Conservation (phyloP, 2,797 vertebrate species). For the Austrolebias charrua region DNA sequence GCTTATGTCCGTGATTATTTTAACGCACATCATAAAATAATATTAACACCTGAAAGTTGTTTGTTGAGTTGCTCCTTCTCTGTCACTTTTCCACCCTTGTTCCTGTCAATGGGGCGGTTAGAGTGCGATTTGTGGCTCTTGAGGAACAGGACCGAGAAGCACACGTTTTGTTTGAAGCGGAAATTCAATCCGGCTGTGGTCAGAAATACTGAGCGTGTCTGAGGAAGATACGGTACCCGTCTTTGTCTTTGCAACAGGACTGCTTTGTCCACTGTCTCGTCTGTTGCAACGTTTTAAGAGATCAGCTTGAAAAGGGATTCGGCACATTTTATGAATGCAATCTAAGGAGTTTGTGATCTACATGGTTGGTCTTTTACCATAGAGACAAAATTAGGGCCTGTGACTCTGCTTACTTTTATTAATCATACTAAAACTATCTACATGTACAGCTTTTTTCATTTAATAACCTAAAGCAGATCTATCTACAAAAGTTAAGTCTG, state of each 20-base stretch:
- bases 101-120: slow-evolving; percentile 10
- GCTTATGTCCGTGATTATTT: neutral
- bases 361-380: neutral
- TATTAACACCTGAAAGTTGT: no score
- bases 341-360: no score
- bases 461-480: no score
- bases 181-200: slow-evolving; percentile 7
- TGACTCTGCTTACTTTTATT: neutral
- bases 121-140: slow-evolving; percentile 8
- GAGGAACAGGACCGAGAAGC: slow-evolving; percentile 9
- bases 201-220: slow-evolving; percentile 1
- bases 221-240: neutral
- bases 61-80: slow-evolving; percentile 6
- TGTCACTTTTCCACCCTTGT: slow-evolving; percentile 16
- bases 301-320: slow-evolving; percentile 11
- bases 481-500: no score
- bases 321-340: slow-evolving; percentile 24
- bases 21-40: no score
- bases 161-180: slow-evolving; percentile 7
- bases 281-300: neutral
- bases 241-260: neutral
- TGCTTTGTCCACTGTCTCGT: neutral
- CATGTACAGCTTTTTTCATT: neutral
- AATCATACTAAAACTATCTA: no score
- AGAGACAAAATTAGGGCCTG: neutral